Base-by-base conservation (phyloP, 2,797 vertebrate species). In the Philypnodon macrostomus region DNA sequence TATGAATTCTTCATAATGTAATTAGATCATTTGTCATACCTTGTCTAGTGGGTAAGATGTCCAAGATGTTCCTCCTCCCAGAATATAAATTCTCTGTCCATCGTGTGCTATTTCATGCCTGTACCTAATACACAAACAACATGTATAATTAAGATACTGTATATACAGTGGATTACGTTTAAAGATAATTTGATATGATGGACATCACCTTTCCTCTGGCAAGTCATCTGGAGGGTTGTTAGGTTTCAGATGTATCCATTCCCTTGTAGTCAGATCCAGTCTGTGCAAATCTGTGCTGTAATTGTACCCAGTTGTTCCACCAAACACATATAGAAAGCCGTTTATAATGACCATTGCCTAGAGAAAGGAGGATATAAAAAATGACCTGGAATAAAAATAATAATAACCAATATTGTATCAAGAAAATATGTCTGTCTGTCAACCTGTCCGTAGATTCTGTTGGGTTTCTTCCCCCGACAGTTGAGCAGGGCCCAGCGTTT, bases 81-180 rank as follows among this genome's bases (percentile, higher is more conserved):
- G 80, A 74, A 99, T 96, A 70, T 96, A 99, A 77, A 99, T 97
- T 69, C 94, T 87, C 59, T 97, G 94, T 26, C 94, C 90, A 1
- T 99, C 96, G 0, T 99, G 96, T 65, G 97, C 95, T 2, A 99
- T 98, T 81, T 98, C 97, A 73, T 99, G 97, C 27, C 97, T 92
- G 85, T 98, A 98, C 79, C 97, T 99, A 84, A 62, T 63, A 65
- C 45, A 53, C 7, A 51, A 21, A 53, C 11, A 57, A 3, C 44
- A 42, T 4, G 12, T 6, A 26, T 26, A 9, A 35, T 1, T 16
- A 9, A 16, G 15, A 7, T 34, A 8, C 13, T 7, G 15, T 32
- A 32, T 1, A 34, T n/a, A n/a, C n/a, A n/a, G n/a, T n/a, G 10
- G 9, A 29, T 8, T 10, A 29, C 7, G 10, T 23, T 23, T 23